Base-by-base conservation (phyloP, 2,113 vertebrate genomes). In the Grus americana region DNA sequence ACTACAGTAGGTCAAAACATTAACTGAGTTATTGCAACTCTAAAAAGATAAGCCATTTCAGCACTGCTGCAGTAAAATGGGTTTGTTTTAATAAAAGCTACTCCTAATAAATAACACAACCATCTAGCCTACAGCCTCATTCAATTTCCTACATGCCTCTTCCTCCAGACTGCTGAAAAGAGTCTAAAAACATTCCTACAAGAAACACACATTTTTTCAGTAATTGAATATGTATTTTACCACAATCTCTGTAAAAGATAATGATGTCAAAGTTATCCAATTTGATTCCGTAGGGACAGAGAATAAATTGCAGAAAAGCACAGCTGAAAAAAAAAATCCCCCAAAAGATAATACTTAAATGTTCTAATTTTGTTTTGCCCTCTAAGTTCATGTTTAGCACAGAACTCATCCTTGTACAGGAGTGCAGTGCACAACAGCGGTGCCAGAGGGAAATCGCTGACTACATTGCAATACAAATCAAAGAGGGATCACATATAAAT, bases 1-100 rank as follows among this genome's bases (percentile, higher is more conserved):
- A 97, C 57, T 96, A 95, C 93, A 95, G 95, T 75, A 90, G 62
- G 93, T 93, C 90, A 95, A 96, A 95, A 97, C 82, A 92, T 82
- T 88, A 97, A 95, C 74, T 94, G 34, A 96, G n/a, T 97, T 92
- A 95, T 49, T 89, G 88, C 75, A 96, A 59, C 68, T 88, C 87
- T 88, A 90, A 94, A 94, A 94, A 80, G 76, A 91, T 73, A 92
- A 78, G n/a, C 71, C 85, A 91, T 92, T 90, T 97, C 44, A 96
- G 57, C 49, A 58, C 36, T 78, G 49, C 29, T 82, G 61, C 61
- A 81, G 78, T 68, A 79, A 94, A 96, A 84, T 34, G 5, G 12
- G 15, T 79, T 94, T 76, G 65, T 88, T 96, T 84, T 61, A 83
- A 85, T 79, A 91, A 84, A 95, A 86, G 74, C 46, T 91, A 40